Evolutionary conservation across 2,797 vertebrate species (phyloP), one percentile per base, ranked within the genome.

Genomic region (Cichlasoma orientale): DNA sequence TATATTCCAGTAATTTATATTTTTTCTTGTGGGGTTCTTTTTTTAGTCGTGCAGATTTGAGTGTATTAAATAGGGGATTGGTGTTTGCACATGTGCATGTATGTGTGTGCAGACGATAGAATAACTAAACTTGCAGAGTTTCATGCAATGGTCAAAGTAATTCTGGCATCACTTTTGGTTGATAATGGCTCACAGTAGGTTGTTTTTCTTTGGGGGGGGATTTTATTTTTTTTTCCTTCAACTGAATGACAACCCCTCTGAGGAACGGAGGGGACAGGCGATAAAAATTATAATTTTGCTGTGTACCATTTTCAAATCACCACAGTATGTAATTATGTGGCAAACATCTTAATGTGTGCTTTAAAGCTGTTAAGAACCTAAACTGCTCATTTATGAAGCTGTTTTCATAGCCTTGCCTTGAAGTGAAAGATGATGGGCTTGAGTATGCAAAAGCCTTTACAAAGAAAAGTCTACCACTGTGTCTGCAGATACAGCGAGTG

Each of bases 301-400:
- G 36, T 76, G 47, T 71, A 36, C 52, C 79, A 74, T 80, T 89
- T 87, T 86, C 14, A 82, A 80, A 81, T 82, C 79, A 79, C 61
- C 55, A 56, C 50, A 74, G 36, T 73, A 79, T 86, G 61, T 86
- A 84, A 82, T 84, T 82, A 71, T 80, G 63, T 84, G 77, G 61
- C 63, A 86, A 74, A 84, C 76, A 89, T 81, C 72, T 56, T 36
- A 84, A 70, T 57, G 3, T 73, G 74, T 70, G 57, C 36, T 69
- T 44, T 72, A 72, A 82, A 73, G 74, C 72, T 72, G 69, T 56
- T 79, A 66, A 74, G 58, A 77, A 66, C 55, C 68, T 59, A 82
- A 80, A 82, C 56, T 79, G 77, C 63, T 81, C 59, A 72, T 82
- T 89, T 83, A 71, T 79, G 29, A 78, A 75, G 56, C 70, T 54